Evolutionary conservation across 2,888 invertebrate species (phyloP), one percentile per base, ranked within the genome.

Genomic region (Acronicta leporina): DNA sequence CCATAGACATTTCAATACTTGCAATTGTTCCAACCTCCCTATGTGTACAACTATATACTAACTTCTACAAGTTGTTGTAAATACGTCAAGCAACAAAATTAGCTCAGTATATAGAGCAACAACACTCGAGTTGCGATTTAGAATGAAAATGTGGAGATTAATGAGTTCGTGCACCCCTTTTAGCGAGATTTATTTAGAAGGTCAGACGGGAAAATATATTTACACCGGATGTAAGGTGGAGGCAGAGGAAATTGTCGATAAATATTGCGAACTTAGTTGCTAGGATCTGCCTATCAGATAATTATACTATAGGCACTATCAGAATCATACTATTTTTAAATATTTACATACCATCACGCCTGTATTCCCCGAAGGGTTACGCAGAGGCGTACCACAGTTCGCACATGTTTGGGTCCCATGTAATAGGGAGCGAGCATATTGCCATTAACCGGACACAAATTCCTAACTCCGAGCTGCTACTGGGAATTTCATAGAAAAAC

Each of bases 141-240:
- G 57, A 56, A 65, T 68, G 55, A 58, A 61, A 58, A 72, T 48
- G 65, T 43, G 51, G 54, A 73, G 77, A 77, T 67, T 61, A 67
- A 77, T 77, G 77, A 68, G 77, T 68, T 73, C 74, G 43, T 71
- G 35, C 64, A 79, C 77, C 77, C 77, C 79, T 79, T 79, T 76
- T 74, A 77, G 57, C 43, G 55, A 57, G 65, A 78, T 75, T 68
- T 71, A 75, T 75, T 66, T 48, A 45, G 13, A 54, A 61, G 55
- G 50, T 53, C 55, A 48, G 56, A 45, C 58, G 40, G 49, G 47
- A 50, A 64, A 55, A 64, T 71, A 47, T 61, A 62, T 54, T 61
- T 20, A 53, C 51, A 49, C 44, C 20, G 54, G 54, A 45, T 49
- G 25, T 14, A 43, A 46, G 42, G 51, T 50, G 47, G 35, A n/a